Base-by-base conservation (phyloP, 1,140 invertebrate genomes). In the Saccostrea cuccullata region DNA sequence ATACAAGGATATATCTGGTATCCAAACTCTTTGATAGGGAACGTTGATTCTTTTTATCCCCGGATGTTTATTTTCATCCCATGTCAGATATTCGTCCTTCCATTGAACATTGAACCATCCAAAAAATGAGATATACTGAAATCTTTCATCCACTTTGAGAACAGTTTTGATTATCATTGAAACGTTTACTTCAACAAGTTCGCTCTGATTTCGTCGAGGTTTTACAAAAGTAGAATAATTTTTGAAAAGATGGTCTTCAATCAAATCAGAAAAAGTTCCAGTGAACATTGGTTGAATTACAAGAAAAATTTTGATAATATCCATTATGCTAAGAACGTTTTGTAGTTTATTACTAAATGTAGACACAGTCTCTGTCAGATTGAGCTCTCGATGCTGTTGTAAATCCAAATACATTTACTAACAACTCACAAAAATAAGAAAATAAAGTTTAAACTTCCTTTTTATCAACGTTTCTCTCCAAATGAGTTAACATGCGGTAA, bases 41-140 rank as follows among this genome's bases (percentile, higher is more conserved):
- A 86, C 9, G 30, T 70, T 64, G n/a, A 86, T 47, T 55, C 26
- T 40, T 55, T 70, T 86, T 13, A 86, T 70, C 13, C 85, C 85
- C n/a, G 20, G 40, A 20, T 84, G 20, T 56, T n/a, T 40, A n/a
- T 17, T 84, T 26, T 70, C 85, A 17, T 70, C 17, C 67, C 58
- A 86, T 36, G 40, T 86, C 26, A 86, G 40, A 70, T 73, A 86
- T 40, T 86, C 85, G 40, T 86, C 85, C 8, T 30, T 30, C 85
- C 56, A 86, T 2, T 47, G 47, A 17, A 86, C 40, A 12, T 70
- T 30, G 4, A 86, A 70, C 84, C 84, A 85, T 56, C n/a, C 84
- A 26, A 36, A 40, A 30, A 85, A 85, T 30, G 84, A 56, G 17
- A 85, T 85, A 23, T 13, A 40, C 26, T 85, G 85, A 15, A 86